A percentile compares a stretch with the other conserved stretches of the same genome.
Evolutionary conservation across 2,888 invertebrate species (phyloP).

Genomic region (Pammene fasciana): DNA sequence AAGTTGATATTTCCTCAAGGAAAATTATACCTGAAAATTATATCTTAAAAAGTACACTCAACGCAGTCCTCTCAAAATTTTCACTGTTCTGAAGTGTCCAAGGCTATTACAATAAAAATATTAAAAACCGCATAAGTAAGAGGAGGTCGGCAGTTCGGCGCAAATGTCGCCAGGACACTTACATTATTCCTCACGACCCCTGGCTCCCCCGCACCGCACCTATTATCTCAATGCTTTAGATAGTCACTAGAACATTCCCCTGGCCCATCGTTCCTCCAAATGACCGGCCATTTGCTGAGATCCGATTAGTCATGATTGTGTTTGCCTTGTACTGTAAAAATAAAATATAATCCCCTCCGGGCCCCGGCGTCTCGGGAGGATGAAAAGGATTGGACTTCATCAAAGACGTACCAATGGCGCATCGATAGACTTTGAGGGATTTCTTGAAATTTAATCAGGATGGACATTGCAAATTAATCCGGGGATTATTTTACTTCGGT

Average conservation of each 20-base stretch:
- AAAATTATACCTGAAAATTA: neutral
- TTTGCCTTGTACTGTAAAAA: constrained; percentile 78
- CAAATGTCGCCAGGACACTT: constrained; percentile 83
- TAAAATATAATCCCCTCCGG: constrained; percentile 65
- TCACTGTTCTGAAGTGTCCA: constrained; percentile 63
- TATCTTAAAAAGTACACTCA: too few species aligned
- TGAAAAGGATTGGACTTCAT: constrained; percentile 74
- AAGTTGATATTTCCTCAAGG: too few species aligned
- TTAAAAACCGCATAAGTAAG: constrained; percentile 84
- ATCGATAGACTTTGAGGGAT: constrained; percentile 66
- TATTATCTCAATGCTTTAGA: constrained; percentile 83
- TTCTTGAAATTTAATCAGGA: constrained; percentile 69
- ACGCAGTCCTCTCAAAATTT: constrained; percentile 48
- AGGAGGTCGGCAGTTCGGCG: constrained; percentile 80
- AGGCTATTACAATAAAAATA: constrained; percentile 86
- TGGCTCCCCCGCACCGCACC: constrained; percentile 71
- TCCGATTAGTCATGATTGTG: constrained; percentile 82
- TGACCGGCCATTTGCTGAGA: constrained; percentile 79
- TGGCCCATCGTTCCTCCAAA: constrained; percentile 76
- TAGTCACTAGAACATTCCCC: constrained; percentile 77
- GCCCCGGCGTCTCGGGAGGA: constrained; percentile 51
- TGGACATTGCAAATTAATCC: constrained; percentile 68
- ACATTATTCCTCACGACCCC: constrained; percentile 74
- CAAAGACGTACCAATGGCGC: constrained; percentile 68
- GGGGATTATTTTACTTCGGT: constrained; percentile 70